phyloP scores from a whole-genome alignment of 2,797 vertebrate genomes.

The Ataeniobius toweri region DNA sequence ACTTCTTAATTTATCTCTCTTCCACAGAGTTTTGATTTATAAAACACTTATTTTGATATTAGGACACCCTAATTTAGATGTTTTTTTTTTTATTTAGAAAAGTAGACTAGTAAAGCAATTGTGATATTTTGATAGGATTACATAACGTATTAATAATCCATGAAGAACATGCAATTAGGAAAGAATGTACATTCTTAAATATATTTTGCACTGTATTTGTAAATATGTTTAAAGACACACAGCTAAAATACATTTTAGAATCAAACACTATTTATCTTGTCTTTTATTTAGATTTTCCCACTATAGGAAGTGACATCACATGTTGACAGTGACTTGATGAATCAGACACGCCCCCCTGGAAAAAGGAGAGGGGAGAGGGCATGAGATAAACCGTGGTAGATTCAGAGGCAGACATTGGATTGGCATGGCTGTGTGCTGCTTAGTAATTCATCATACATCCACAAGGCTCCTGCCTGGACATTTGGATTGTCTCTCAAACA shows the following conservation, averaged over 20 bases:
- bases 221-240: background rate
- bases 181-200: background rate
- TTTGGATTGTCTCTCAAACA: constrained; percentile 68
- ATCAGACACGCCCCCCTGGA: constrained; percentile 71
- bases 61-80: too few relatives aligned
- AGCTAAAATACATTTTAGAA: background rate
- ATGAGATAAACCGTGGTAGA: constrained; percentile 68
- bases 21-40: too few relatives aligned
- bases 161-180: background rate
- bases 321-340: constrained; percentile 70
- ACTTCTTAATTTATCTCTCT: too few relatives aligned
- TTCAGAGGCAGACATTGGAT: constrained; percentile 64
- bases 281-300: constrained; percentile 29
- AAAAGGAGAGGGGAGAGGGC: constrained; percentile 67
- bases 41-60: too few relatives aligned
- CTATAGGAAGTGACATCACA: constrained; percentile 81
- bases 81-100: background rate
- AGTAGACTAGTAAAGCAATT: background rate
- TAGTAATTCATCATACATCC: constrained; percentile 61
- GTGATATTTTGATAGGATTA: background rate
- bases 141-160: background rate
- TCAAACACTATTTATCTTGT: background rate
- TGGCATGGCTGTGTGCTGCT: constrained; percentile 68
- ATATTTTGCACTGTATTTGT: background rate
- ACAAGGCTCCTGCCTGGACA: constrained; percentile 66